These are phyloP conservation scores for Sussaba pulchella DNA, from an alignment of 2,888 invertebrate genomes.

Conservation along the genomic window DNA sequence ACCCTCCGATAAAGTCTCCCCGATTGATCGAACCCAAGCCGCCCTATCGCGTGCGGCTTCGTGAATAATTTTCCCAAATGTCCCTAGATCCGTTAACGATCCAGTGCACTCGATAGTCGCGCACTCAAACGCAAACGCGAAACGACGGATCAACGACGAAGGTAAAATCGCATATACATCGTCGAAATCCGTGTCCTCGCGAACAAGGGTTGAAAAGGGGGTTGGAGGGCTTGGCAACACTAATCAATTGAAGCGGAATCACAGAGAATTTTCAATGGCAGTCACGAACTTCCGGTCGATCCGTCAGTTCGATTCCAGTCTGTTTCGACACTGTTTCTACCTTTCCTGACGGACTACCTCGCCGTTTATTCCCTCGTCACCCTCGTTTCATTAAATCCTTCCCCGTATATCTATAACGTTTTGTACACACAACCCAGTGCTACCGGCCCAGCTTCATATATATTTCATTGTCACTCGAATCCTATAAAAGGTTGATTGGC, in stretches of 20 bases:
- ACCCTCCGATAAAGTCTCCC: conserved; percentile 9
- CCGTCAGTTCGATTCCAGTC: conserved; percentile 29
- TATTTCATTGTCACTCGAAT: conserved; percentile 67
- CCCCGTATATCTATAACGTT: conserved; percentile 32
- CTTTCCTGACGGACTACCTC: conserved; percentile 33
- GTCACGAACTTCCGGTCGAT: not conserved
- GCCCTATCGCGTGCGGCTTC: not conserved
- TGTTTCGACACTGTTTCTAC: conserved; percentile 26
- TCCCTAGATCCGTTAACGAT: conserved; percentile 18
- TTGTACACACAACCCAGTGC: not conserved
- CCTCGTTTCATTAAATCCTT: conserved; percentile 27
- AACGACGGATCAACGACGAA: conserved; percentile 77
- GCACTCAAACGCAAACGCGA: conserved; percentile 67
- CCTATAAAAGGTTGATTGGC: conserved; percentile 75
- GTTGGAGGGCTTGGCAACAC: conserved; percentile 45
- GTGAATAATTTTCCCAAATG: conserved; percentile 34
- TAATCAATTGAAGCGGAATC: conserved; percentile 79
- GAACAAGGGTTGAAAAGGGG: too few relatives aligned
- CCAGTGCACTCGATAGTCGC: conserved; percentile 47
- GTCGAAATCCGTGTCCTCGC: conserved; percentile 62
- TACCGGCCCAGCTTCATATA: not conserved
- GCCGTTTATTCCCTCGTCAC: conserved; percentile 37
- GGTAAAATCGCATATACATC: conserved; percentile 82
- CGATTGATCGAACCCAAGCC: conserved; percentile 15
- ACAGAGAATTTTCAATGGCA: conserved; percentile 78